These are phyloP conservation scores for Ctenomys sociabilis DNA, from an alignment of 2,113 vertebrate genomes.

Conservation along the genomic window DNA sequence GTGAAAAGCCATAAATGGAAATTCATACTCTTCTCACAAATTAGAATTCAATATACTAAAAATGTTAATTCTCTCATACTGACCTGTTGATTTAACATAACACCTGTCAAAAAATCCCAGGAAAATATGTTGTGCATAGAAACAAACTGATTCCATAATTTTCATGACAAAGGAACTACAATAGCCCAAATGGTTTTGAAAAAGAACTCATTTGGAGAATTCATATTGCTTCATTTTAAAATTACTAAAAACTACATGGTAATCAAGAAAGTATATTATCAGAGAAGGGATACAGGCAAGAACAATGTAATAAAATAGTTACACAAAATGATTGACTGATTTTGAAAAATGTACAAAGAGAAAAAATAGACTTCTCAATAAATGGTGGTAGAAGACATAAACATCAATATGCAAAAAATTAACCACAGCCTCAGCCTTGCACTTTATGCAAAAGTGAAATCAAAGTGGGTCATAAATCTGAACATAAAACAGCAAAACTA, in stretches of 20 bases:
- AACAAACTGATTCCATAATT: constrained; percentile 8
- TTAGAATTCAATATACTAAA: background rate
- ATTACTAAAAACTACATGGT: constrained; percentile 4
- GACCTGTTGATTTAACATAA: background rate
- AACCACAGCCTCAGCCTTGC: background rate
- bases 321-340: background rate
- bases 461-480: constrained; percentile 14
- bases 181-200: constrained; percentile 45
- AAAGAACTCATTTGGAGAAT: background rate
- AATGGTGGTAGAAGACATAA: background rate
- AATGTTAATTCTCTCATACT: background rate
- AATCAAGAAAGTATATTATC: background rate
- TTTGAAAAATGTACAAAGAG: background rate
- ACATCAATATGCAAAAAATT: background rate
- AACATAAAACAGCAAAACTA: constrained; percentile 40
- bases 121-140: background rate
- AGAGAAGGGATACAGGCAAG: background rate
- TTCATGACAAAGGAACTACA: background rate
- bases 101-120: background rate
- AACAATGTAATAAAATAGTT: background rate
- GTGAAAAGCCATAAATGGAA: constrained; percentile 37
- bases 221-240: background rate
- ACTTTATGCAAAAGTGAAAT: constrained; percentile 32
- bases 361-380: constrained; percentile 33
- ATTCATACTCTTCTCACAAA: background rate